Evolutionary conservation across 2,113 vertebrate genomes (phyloP).

Genomic region (Sclerurus mexicanus): DNA sequence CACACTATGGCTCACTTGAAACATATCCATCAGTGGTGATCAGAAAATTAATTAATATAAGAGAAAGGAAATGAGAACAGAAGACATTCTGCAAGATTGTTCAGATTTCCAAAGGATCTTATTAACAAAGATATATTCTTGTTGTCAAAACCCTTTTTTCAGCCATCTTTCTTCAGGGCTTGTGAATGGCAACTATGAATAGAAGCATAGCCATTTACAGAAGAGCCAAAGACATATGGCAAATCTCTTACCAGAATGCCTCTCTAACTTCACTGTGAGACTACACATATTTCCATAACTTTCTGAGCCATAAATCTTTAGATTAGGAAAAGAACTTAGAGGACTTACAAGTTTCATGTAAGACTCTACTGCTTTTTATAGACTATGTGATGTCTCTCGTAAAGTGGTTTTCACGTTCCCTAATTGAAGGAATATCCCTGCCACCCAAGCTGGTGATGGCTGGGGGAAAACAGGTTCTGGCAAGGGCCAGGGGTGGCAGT

Average conservation of each 20-base stretch:
- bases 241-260: background rate
- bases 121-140: slow-evolving; percentile 37
- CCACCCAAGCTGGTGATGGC: background rate
- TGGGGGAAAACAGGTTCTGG: background rate
- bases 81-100: background rate
- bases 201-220: background rate
- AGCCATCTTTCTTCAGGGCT: background rate
- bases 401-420: background rate
- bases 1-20: slow-evolving; percentile 27
- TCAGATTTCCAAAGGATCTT: slow-evolving; percentile 25
- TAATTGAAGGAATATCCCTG: background rate
- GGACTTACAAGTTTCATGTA: background rate
- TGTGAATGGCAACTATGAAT: background rate
- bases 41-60: slow-evolving; percentile 52
- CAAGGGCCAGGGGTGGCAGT: background rate
- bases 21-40: slow-evolving; percentile 39
- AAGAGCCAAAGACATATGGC: background rate
- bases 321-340: background rate
- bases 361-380: background rate
- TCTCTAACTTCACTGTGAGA: background rate
- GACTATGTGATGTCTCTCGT: background rate
- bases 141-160: slow-evolving; percentile 12
- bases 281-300: background rate
- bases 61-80: slow-evolving; percentile 15
- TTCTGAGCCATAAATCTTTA: background rate